A percentile compares a stretch with the other conserved stretches of the same genome.
Evolutionary conservation across 2,797 vertebrate species (phyloP).

Genomic region (Threskiornis aethiopicus): DNA sequence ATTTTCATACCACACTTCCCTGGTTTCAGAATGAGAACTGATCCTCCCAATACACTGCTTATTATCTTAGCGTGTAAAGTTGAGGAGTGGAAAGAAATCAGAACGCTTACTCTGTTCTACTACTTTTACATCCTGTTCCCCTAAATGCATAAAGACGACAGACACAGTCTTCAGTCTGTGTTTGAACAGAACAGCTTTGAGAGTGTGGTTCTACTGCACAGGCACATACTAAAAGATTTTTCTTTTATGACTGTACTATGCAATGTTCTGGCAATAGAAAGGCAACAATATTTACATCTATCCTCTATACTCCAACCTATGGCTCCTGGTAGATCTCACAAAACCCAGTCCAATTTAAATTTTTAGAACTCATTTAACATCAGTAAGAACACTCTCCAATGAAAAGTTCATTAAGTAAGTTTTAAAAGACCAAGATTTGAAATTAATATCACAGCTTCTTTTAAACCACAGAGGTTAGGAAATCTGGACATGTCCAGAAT

Average conservation of each 20-base stretch:
- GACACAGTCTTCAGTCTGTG: not conserved
- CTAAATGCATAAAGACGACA: not conserved
- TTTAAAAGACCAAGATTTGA: not conserved
- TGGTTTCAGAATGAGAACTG: not conserved
- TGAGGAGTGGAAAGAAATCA: not conserved
- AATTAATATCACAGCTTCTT: not conserved
- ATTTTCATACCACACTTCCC: not conserved
- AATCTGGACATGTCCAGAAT: not conserved
- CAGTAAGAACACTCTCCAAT: not conserved
- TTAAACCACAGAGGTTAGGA: not conserved
- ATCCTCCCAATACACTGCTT: not conserved
- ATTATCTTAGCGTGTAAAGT: not conserved
- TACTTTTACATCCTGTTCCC: not conserved
- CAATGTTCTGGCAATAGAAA: not conserved
- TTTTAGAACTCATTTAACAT: not conserved
- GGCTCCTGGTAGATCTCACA: not conserved
- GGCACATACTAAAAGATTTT: not conserved
- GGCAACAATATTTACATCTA: accelerated
- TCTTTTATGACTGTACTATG: not conserved
- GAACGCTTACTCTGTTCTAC: accelerated
- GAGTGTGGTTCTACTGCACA: not conserved
- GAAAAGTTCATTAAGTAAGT: not conserved
- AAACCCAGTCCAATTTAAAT: not conserved
- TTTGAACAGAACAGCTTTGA: not conserved
- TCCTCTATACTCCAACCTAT: not conserved